Evolutionary conservation across 2,797 vertebrate genomes (phyloP).

Genomic region (Melanogrammus aeglefinus): DNA sequence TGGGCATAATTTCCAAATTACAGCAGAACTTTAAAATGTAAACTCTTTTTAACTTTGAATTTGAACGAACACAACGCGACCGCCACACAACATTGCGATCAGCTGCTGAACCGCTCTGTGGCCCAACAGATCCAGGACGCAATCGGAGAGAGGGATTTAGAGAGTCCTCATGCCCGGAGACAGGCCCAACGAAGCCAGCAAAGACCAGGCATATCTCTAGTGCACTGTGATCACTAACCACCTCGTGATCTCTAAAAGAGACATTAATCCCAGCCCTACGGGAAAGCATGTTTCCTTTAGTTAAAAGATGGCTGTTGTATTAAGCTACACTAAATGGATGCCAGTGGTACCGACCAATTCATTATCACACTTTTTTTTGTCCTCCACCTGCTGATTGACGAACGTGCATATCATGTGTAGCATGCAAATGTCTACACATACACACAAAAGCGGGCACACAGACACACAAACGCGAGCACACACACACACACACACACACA

Average conservation of each 20-base stretch:
- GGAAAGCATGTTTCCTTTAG: slow-evolving; percentile 18
- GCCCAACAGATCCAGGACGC: not conserved
- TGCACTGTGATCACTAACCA: not conserved
- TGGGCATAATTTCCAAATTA: slow-evolving; percentile 56
- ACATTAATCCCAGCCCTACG: slow-evolving; percentile 5
- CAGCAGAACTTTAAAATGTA: not conserved
- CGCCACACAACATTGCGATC: not conserved
- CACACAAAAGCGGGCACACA: slow-evolving; percentile 12
- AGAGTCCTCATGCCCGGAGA: not conserved
- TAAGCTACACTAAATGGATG: slow-evolving; percentile 5
- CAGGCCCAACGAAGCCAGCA: not conserved
- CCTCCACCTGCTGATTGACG: slow-evolving; percentile 13
- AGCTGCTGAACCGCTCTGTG: not conserved
- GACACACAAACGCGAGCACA: slow-evolving; percentile 10
- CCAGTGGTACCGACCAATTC: slow-evolving; percentile 13
- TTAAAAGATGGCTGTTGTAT: slow-evolving; percentile 20
- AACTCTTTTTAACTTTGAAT: not conserved
- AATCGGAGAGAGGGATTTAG: not conserved
- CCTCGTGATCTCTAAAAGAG: not conserved
- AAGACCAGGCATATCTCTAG: not conserved
- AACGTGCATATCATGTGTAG: not conserved
- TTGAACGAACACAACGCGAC: not conserved
- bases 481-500: slow-evolving; percentile 13
- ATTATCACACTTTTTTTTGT: not conserved
- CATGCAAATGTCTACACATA: slow-evolving; percentile 20